Evolutionary conservation across 2,113 vertebrate genomes (phyloP).

Genomic region (Zingel zingel): DNA sequence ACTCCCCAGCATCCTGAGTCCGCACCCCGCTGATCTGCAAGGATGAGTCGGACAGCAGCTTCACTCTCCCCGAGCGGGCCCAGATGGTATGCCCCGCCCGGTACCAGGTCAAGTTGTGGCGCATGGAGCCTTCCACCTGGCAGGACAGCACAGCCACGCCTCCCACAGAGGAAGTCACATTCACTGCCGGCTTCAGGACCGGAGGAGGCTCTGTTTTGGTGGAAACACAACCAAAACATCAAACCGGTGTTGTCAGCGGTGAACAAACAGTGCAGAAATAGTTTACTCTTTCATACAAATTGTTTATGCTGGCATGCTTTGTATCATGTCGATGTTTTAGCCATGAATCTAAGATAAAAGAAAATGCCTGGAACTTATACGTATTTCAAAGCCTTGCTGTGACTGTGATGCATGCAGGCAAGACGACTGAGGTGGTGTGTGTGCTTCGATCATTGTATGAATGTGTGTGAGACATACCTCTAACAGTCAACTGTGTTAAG

Average conservation of each 20-base stretch:
- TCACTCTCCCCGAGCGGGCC: conserved; percentile 61
- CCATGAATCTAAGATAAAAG: conserved; percentile 14
- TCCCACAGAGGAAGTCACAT: conserved; percentile 87
- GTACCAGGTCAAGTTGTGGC: conserved; percentile 92
- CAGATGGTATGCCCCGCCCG: conserved; percentile 76
- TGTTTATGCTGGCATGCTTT: conserved; percentile 56
- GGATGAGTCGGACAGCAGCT: conserved; percentile 81
- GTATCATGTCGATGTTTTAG: conserved; percentile 38
- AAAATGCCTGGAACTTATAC: conserved; percentile 27
- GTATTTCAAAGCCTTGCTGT: conserved; percentile 52
- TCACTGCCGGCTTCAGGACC: conserved; percentile 76
- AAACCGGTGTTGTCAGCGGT: conserved; percentile 39
- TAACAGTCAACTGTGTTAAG: conserved; percentile 83
- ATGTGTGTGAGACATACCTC: conserved; percentile 83
- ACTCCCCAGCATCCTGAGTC: conserved; percentile 84
- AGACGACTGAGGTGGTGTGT: not conserved
- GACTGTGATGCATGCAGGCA: conserved; percentile 8
- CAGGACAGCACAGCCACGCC: conserved; percentile 87
- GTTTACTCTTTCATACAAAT: conserved; percentile 63
- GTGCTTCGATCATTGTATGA: not conserved
- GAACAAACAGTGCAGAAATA: conserved; percentile 50
- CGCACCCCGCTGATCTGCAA: conserved; percentile 83
- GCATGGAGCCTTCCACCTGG: conserved; percentile 80
- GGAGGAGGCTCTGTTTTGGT: conserved; percentile 87
- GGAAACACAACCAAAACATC: conserved; percentile 51